Evolutionary conservation across 2,888 invertebrate genomes (phyloP), one percentile per base, ranked within the genome.

Genomic region (Cremastobaeus sp.): DNA sequence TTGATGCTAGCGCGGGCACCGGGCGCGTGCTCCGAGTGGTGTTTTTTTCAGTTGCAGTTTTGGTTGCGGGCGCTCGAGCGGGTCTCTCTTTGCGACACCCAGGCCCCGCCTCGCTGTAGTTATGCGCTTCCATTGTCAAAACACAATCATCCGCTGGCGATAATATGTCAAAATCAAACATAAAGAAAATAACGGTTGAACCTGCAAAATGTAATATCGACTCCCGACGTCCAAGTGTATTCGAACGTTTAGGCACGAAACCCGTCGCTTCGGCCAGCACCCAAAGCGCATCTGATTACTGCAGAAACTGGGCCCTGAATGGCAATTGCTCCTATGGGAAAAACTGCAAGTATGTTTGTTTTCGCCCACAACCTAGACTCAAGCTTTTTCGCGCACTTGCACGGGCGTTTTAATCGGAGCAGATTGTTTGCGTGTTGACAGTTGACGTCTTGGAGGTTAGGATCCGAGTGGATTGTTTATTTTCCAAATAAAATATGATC

Each of bases 191-290:
- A 88, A 92, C 93, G 87, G 92, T 92, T 88, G 93, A 92, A 89
- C 90, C 92, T 88, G 90, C 92, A 86, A 92, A 92, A 90, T 90
- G 90, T 86, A 92, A 92, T 79, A 84, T 83, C 89, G 91, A 91
- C 85, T 88, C 91, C 87, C 90, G 86, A 79, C 91, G 94, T 88
- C 94, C 93, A 78, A 94, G 94, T 90, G 94, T 95, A 79, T 95
- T 95, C 89, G 94, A 94, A 89, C 91, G 94, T 82, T 91, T 94
- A 83, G 94, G 94, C 80, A 94, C 93, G 39, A 93, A 93, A 89
- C 92, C 93, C 84, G 89, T 89, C 74, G 88, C 90, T 21, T 84
- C 83, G 77, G 79, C 84, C 70, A 76, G 81, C 64, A 81, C 81
- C 71, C 88, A 90, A 88, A 90, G 89, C 88, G 90, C 89, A 87